phyloP scores from a whole-genome alignment of 1,140 invertebrate species.

The Bombyx mori region ASM3026992v2 NC_085111.1:5048501-5049000 shows the following conservation, averaged over 20 bases:
- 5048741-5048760: background rate
- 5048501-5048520: too few relatives aligned
- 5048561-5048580: conserved; percentile 23
- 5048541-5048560: conserved; percentile 17
- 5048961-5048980: conserved; percentile 27
- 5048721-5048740: too few relatives aligned
- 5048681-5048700: too few relatives aligned
- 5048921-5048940: conserved; percentile 55
- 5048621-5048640: conserved; percentile 23
- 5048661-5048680: too few relatives aligned
- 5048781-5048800: background rate
- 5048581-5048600: conserved; percentile 17
- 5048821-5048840: conserved; percentile 38
- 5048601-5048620: conserved; percentile 20
- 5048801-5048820: conserved; percentile 28
- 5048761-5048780: background rate
- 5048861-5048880: conserved; percentile 20
- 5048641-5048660: conserved; percentile 19
- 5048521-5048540: conserved; percentile 7
- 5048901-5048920: conserved; percentile 39
- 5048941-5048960: conserved; percentile 31
- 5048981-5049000: conserved; percentile 21
- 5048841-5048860: conserved; percentile 44
- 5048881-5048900: conserved; percentile 28
- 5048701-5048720: too few relatives aligned